These are phyloP conservation scores for Ophthalmolycus amberensis DNA, from an alignment of 2,113 vertebrate genomes.

Conservation along the genomic window DNA sequence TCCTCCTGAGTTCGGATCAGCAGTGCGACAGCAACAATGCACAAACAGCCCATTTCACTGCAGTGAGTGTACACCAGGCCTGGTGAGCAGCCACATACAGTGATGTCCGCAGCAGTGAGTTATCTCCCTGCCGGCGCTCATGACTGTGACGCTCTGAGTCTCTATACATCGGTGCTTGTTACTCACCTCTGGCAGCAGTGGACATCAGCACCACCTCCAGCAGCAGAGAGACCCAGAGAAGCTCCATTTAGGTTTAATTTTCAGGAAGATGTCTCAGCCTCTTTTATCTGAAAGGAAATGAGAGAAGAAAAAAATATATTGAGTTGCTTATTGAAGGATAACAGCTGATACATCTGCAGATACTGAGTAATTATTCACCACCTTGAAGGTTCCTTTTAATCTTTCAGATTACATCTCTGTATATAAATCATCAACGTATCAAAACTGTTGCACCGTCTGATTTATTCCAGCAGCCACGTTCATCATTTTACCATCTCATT, in stretches of 20 bases:
- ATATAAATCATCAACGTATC: background rate
- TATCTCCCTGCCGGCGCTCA: background rate
- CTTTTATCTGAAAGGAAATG: slow-evolving; percentile 32
- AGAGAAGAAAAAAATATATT: background rate
- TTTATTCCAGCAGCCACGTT: background rate
- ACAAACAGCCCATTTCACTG: background rate
- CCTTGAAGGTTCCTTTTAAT: background rate
- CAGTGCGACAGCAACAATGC: background rate
- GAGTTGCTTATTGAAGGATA: background rate
- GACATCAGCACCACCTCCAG: slow-evolving; percentile 67
- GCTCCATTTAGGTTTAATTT: slow-evolving; percentile 57
- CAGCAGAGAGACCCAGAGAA: slow-evolving; percentile 54
- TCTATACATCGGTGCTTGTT: background rate
- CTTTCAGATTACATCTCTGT: background rate
- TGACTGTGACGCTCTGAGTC: rapidly evolving
- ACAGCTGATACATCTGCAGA: background rate
- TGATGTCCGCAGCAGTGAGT: slow-evolving; percentile 11
- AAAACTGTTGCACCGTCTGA: background rate
- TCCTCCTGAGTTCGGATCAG: background rate
- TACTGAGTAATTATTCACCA: background rate
- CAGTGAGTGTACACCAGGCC: background rate
- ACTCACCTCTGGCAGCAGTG: slow-evolving; percentile 72
- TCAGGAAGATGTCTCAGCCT: background rate
- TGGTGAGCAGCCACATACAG: background rate
- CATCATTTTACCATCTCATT: slow-evolving; percentile 7